Evolutionary conservation across 2,113 vertebrate species (phyloP).

Genomic region (Orycteropus afer): DNA sequence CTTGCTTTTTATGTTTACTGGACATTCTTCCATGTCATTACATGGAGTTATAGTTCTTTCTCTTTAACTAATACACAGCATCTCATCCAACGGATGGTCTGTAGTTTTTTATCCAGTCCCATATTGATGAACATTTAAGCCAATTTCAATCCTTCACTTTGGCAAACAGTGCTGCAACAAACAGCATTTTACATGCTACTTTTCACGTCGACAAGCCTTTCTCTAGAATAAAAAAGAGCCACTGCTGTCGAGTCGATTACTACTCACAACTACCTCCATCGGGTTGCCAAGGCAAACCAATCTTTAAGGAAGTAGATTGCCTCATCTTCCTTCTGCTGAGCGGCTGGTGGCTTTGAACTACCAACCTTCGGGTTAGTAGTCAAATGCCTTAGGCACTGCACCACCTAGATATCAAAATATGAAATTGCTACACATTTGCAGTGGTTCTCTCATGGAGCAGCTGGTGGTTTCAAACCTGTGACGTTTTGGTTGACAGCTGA

Average conservation of each 20-base stretch:
- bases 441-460: neutral
- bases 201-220: neutral
- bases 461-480: neutral
- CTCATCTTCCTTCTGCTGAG: no score
- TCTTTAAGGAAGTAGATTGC: no score
- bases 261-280: no score
- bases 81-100: neutral
- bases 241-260: no score
- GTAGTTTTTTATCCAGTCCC: neutral
- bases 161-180: slow-evolving; percentile 11
- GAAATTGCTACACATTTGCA: neutral
- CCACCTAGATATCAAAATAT: neutral
- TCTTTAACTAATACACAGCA: slow-evolving; percentile 21
- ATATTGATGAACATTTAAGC: slow-evolving; percentile 29
- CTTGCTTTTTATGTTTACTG: slow-evolving; percentile 55
- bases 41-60: neutral
- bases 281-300: no score
- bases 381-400: no score
- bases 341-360: no score
- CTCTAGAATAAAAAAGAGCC: no score
- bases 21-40: slow-evolving; percentile 18
- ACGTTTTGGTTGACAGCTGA: neutral
- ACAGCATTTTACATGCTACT: neutral
- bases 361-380: no score
- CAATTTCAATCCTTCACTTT: slow-evolving; percentile 32